Evolutionary conservation across 2,113 vertebrate species (phyloP), one percentile per base, ranked within the genome.

Genomic region (Psettodes erumei): DNA sequence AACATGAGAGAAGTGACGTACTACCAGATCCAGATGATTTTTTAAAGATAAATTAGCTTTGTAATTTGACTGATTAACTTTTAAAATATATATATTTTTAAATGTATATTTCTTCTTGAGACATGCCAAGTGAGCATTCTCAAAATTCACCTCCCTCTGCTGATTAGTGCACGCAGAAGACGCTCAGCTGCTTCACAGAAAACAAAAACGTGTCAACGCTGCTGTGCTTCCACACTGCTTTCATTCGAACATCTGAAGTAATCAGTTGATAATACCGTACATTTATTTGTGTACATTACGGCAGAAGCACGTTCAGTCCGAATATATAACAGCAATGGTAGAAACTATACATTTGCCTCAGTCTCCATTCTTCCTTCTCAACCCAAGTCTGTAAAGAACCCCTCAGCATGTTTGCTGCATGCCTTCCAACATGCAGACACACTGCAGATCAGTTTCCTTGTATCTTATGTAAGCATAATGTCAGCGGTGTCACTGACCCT

Each of bases 401-500:
- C 10, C 32, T 65, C 35, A 2, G 12, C 15, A 32, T 19, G 53
- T 71, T 50, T 25, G 15, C 19, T 48, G 28, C 35, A 2, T 43
- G 33, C 15, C n/a, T 13, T 32, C 15, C 13, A 33, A 58, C 19
- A 0, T 27, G 35, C 53, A 28, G 27, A 30, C 51, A 21, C 13
- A n/a, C n/a, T n/a, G n/a, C n/a, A 51, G 25, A 66, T 79, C 27
- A n/a, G 25, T 37, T 81, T 81, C 30, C 21, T 42, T 54, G 30
- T 53, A 61, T 18, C 43, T 78, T 84, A 76, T 37, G 32, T 84
- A 79, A 83, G 66, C 40, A 25, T 32, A 55, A 48, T 51, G 47
- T 65, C 51, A 54, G 45, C 71, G 59, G 67, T 68, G 83, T 71
- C 10, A 1, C 16, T 86, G 77, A 86, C 82, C 82, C 65, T 83